Conservation (phyloP, 1,140 invertebrate genomes). For the Araneus ventricosus region DNA sequence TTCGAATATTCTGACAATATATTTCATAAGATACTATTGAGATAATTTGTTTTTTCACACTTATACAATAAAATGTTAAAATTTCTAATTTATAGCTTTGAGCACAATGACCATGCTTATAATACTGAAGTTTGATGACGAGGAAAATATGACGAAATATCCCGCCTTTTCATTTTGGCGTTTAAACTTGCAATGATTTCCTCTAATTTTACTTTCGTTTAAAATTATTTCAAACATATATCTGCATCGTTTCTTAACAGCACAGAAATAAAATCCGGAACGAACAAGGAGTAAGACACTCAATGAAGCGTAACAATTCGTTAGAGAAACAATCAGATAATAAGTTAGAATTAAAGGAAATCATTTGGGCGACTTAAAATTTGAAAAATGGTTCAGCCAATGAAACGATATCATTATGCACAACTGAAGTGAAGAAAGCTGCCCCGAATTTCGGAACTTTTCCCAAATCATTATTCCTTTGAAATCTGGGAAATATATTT, state of each 20-base stretch:
- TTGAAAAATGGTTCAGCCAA: too few relatives aligned
- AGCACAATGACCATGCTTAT: too few relatives aligned
- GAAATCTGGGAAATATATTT: too few relatives aligned
- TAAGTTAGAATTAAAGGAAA: background rate
- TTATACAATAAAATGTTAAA: too few relatives aligned
- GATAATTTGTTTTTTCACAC: too few relatives aligned
- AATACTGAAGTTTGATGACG: background rate
- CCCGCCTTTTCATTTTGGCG: background rate
- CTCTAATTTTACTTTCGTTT: background rate
- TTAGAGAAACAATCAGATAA: background rate
- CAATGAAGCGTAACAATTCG: background rate
- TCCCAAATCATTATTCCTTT: too few relatives aligned
- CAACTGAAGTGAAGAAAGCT: too few relatives aligned
- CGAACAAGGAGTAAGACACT: background rate
- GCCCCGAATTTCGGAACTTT: too few relatives aligned
- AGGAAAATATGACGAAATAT: background rate
- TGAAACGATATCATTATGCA: too few relatives aligned
- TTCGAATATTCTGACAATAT: too few relatives aligned
- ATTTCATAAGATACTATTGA: too few relatives aligned
- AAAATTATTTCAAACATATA: background rate
- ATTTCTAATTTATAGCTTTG: too few relatives aligned
- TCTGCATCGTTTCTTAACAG: background rate
- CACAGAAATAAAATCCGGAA: background rate
- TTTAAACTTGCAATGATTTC: background rate
- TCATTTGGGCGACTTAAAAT: background rate